Evolutionary conservation across 2,888 invertebrate genomes (phyloP), one percentile per base, ranked within the genome.

Genomic region (Clitarchus hookeri): DNA sequence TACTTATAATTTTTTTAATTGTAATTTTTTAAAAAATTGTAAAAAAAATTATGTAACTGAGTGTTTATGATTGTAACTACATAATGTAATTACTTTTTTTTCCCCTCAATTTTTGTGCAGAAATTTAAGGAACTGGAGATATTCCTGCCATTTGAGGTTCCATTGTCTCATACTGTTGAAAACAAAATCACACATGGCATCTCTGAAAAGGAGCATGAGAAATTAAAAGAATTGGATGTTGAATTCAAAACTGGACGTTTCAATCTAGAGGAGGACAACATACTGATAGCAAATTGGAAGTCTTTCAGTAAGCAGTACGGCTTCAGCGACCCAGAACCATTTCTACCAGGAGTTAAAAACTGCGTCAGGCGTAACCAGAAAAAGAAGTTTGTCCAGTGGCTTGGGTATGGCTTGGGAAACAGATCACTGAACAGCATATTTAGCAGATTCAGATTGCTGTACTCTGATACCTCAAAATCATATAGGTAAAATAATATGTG

Each of bases 351-450:
- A 26, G 65, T 53, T 23, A 19, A 23, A 13, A 65, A 65, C 12
- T 16, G 23, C 13, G 13, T 85, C 44, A 80, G 4, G 23, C 4
- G 19, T 13, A 11, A n/a, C 25, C 53, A 83, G 65, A 84, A 65
- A 23, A 44, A 54, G 65, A 44, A 80, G 23, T 86, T 86, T 84
- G 84, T 84, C 36, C 84, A 84, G 48, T 84, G 48, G 54, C 26
- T 86, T 36, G 86, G 84, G 11, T 3, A 84, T 44, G 84, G 83
- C 13, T 44, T 86, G 25, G 48, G 26, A 2, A 48, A 79, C 2
- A 44, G 86, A 53, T 80, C 78, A 26, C 82, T 86, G 25, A 79
- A 84, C 79, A 65, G 79, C 36, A 84, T 86, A 53, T 85, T 36
- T 83, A 80, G 36, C 44, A 86, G 86, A 80, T 86, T 65, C n/a